Conservation (phyloP, 2,888 invertebrate species). For the Morinoia aosen region DNA sequence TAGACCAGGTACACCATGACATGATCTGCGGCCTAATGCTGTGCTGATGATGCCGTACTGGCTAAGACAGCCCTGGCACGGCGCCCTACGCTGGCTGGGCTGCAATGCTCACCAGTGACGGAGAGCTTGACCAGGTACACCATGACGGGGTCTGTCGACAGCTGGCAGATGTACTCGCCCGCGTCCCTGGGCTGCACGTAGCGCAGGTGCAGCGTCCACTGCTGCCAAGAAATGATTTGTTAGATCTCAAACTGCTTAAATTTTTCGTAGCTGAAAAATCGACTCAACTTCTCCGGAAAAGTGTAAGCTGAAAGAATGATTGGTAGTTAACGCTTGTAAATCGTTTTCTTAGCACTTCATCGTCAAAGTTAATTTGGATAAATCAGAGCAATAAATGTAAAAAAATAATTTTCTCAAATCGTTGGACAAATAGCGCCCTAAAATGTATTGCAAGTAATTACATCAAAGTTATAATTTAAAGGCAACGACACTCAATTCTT, state of each 20-base stretch:
- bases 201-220: constrained; percentile 64
- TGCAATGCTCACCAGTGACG: constrained; percentile 59
- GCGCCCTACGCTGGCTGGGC: constrained; percentile 21
- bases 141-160: constrained; percentile 65
- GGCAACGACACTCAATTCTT: no score
- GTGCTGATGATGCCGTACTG: background rate
- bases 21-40: constrained; percentile 42
- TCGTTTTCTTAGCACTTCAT: no score
- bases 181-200: constrained; percentile 64
- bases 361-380: no score
- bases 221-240: constrained; percentile 40
- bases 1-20: constrained; percentile 63
- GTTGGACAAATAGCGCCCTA: no score
- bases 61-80: constrained; percentile 35
- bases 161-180: constrained; percentile 62
- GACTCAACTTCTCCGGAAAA: background rate
- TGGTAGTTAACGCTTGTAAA: no score
- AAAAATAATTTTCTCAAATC: no score
- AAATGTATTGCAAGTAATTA: no score
- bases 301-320: background rate
- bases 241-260: background rate
- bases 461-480: no score
- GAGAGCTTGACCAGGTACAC: constrained; percentile 61
- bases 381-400: no score
- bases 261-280: background rate